Conservation (phyloP, 2,113 vertebrate genomes). For the Gymnogyps californianus region DNA sequence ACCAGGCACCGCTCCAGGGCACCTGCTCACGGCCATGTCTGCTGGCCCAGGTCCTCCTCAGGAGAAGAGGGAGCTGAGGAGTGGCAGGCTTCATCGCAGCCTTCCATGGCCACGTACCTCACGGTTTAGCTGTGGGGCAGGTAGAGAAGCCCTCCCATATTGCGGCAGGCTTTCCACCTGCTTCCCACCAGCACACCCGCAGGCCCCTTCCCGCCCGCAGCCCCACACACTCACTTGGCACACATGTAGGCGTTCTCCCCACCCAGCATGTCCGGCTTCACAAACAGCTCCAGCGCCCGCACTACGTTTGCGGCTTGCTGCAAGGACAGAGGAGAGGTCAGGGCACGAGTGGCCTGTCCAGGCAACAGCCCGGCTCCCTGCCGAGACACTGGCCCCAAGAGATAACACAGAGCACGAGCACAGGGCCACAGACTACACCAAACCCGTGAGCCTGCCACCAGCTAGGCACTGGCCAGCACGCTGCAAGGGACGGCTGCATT, state of each 20-base stretch:
- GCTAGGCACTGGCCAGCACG: neutral
- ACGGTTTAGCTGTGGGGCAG: fast-evolving
- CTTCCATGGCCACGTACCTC: neutral
- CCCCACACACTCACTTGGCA: conserved; percentile 79
- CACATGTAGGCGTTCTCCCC: conserved; percentile 97
- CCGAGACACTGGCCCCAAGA: fast-evolving
- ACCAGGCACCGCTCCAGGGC: neutral
- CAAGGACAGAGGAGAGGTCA: neutral
- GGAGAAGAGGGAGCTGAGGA: neutral
- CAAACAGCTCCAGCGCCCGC: conserved; percentile 89
- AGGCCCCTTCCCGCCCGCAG: fast-evolving
- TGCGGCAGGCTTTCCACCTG: neutral
- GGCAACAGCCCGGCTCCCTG: neutral
- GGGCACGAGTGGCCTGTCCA: fast-evolving
- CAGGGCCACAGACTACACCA: neutral
- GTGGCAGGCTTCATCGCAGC: neutral
- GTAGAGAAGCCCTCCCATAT: neutral
- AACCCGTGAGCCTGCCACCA: neutral
- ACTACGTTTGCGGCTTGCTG: conserved; percentile 89
- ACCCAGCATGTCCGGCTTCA: conserved; percentile 87
- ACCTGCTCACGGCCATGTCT: fast-evolving
- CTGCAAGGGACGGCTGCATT: fast-evolving
- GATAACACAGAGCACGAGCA: neutral
- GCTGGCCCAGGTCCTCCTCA: neutral
- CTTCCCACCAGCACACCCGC: neutral